Evolutionary conservation across 2,797 vertebrate genomes (phyloP).

Genomic region (Coranthus polyacanthus): DNA sequence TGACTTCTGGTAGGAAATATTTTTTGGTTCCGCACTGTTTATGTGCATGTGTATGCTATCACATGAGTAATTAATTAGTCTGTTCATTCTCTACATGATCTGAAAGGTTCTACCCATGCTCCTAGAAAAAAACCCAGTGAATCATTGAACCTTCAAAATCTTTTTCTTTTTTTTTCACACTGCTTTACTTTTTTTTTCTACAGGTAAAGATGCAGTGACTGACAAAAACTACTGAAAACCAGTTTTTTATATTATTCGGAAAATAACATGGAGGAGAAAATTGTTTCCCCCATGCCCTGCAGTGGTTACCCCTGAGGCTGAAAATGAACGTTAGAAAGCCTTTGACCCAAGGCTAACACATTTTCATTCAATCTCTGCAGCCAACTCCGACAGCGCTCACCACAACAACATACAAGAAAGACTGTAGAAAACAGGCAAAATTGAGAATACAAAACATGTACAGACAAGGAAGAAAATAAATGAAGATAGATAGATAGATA

Average conservation of each 20-base stretch:
- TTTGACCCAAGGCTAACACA: constrained; percentile 55
- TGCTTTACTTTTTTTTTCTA: constrained; percentile 16
- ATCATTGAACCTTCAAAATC: neutral
- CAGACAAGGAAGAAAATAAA: neutral
- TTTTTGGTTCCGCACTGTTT: constrained; percentile 11
- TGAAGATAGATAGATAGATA: neutral
- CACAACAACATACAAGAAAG: constrained; percentile 31
- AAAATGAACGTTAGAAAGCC: constrained; percentile 58
- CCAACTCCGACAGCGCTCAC: constrained; percentile 5
- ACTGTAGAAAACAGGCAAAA: constrained; percentile 1
- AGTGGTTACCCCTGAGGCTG: constrained; percentile 39
- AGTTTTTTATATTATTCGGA: constrained; percentile 40
- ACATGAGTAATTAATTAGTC: constrained; percentile 20
- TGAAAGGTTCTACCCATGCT: constrained; percentile 1
- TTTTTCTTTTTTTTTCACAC: constrained; percentile 12
- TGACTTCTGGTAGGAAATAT: constrained; percentile 10
- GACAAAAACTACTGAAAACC: constrained; percentile 22
- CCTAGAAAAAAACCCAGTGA: neutral
- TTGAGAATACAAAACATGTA: neutral
- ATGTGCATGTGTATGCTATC: neutral
- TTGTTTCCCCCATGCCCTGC: constrained; percentile 25
- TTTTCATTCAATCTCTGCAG: constrained; percentile 55
- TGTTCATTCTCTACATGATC: constrained; percentile 1
- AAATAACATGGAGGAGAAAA: constrained; percentile 52
- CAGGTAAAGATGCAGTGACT: constrained; percentile 23